Evolutionary conservation across 92 coral and sea anemone genomes (phyloP), one percentile per base, ranked within the genome.

Genomic region (Palythoa grandis): DNA sequence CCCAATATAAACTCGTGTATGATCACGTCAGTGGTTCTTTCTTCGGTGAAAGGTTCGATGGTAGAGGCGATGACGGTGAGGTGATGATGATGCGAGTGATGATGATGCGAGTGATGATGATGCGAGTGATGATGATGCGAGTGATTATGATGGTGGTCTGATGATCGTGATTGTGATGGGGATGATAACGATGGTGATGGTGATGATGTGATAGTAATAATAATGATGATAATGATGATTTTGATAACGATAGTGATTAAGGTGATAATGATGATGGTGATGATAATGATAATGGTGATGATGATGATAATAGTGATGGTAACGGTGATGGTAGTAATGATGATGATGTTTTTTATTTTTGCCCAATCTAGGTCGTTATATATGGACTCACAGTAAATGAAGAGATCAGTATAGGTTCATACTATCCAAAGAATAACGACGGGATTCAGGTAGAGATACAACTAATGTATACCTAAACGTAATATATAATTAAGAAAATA

Each of bases 401-500:
- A 11, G 7, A 69, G 10, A 25, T 69, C 15, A 13, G 25, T 11
- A 29, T 24, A 69, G 74, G 16, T 11, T 25, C 74, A 25, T 14
- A 29, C 1, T 69, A 69, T 69, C 74, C 74, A 29, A 69, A 69
- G 74, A 43, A 69, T 69, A 69, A 16, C 24, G 74, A 69, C 24
- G 48, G 19, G 11, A 69, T 69, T 69, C 74, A 69, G 74, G 74
- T 69, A 29, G 11, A 23, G 39, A 67, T 25, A 11, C 4, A n/a
- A 67, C 37, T 8, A 67, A 20, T 67, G 37, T 67, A 67, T 0
- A 15, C 20, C 7, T 58, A 15, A 1, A 15, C 22, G 5, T 58
- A 15, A 15, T 58, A 15, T 15, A 58, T 4, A 14, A 58, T 58
- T 58, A 5, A 43, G 7, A 43, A 43, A 43, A 43, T 43, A 3